phyloP scores from a whole-genome alignment of 1,140 invertebrate genomes.

The Stegodyphus mimosarum region DNA sequence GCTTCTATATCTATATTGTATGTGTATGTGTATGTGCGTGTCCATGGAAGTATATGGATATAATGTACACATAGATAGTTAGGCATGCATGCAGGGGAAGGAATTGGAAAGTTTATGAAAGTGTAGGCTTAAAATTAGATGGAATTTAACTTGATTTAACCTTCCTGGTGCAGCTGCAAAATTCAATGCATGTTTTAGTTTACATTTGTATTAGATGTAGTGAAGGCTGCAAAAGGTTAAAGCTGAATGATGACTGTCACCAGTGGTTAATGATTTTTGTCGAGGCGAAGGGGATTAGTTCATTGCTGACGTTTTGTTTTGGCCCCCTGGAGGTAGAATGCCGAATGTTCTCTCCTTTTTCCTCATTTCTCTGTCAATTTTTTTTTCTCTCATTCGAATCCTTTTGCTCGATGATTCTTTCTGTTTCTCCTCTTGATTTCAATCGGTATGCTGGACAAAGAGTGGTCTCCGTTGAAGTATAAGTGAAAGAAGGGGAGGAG shows the following conservation, averaged over 20 bases:
- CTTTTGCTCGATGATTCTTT: neutral
- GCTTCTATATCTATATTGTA: too few relatives aligned
- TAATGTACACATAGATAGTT: too few relatives aligned
- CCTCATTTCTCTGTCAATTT: neutral
- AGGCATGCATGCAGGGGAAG: neutral
- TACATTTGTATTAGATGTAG: too few relatives aligned
- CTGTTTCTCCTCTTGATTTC: constrained; percentile 3
- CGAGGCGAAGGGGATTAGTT: too few relatives aligned
- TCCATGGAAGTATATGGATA: neutral
- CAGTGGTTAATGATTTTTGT: too few relatives aligned
- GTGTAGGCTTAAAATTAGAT: too few relatives aligned
- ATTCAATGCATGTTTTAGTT: too few relatives aligned
- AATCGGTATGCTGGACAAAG: constrained; percentile 18
- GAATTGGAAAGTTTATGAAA: neutral
- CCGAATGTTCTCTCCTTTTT: neutral
- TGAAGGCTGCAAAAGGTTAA: too few relatives aligned
- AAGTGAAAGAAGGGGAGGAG: neutral
- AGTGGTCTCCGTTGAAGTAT: too few relatives aligned
- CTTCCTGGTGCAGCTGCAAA: too few relatives aligned
- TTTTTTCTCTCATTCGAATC: neutral
- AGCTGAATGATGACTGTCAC: too few relatives aligned
- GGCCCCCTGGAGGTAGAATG: neutral
- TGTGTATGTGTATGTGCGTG: constrained; percentile 8
- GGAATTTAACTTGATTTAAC: too few relatives aligned
- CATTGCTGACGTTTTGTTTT: neutral